Base-by-base conservation (phyloP, 2,888 invertebrate genomes). In the Sminthurinus aureus region DNA sequence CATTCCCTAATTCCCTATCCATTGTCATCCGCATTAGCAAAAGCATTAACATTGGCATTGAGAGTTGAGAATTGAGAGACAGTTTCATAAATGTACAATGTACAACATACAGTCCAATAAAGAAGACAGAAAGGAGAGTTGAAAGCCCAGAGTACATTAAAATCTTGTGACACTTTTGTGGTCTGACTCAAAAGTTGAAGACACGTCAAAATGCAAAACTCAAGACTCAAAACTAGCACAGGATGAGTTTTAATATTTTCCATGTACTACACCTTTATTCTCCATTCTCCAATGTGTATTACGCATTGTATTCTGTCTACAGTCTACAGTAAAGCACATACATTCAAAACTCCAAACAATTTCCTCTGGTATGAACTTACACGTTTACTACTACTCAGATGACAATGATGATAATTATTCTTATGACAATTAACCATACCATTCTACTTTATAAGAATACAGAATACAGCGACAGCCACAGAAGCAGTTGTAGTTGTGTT, bases 91-190 rank as follows among this genome's bases (percentile, higher is more conserved):
- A 58, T 15, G 66, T 66, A 66, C 66, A 66, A 66, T 12, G 66
- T 66, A 18, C 9, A 66, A 6, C n/a, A 20, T 66, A 8, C 20
- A 6, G n/a, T 12, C 20, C 66, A 67, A 15, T 64, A 67, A 67
- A 20, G 67, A 64, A 67, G 50, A 26, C 24, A 38, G 20, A 12
- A n/a, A 20, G 12, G n/a, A 67, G 20, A 67, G 64, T 9, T 13
- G n/a, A 64, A 64, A 64, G 64, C 20, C 8, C 0, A 18, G 69
- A 80, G 12, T 80, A 52, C 80, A 80, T 73, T 51, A 80, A 22
- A 79, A 11, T 67, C 12, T 69, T 79, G 80, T 80, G 73, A 80
- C 80, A 80, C 80, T 80, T 80, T 71, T 80, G 80, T 80, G 80
- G 80, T 80, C 71, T 80, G 71, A 71, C 80, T 52, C 69, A 69